phyloP scores from a whole-genome alignment of 2,113 vertebrate species.

The Gymnorhina tibicen region DNA sequence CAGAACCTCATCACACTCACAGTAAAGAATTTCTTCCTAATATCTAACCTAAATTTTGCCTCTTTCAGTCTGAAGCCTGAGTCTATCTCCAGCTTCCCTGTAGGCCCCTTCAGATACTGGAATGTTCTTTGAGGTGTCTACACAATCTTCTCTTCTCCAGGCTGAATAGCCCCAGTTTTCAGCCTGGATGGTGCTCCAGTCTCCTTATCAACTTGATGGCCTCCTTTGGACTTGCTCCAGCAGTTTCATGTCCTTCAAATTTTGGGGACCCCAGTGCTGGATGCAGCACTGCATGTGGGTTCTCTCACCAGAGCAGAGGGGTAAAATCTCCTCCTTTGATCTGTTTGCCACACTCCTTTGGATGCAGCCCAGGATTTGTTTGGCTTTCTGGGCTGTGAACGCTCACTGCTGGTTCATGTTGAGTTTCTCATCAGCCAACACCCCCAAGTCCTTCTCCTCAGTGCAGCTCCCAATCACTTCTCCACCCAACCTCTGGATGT shows the following conservation, averaged over 20 bases:
- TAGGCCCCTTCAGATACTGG: background rate
- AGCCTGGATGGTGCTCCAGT: background rate
- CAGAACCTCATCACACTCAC: background rate
- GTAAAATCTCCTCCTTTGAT: background rate
- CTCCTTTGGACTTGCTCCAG: background rate
- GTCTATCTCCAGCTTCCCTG: background rate
- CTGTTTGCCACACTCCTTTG: background rate
- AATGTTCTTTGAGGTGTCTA: background rate
- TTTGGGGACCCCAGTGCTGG: background rate
- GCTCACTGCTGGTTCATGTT: fast-evolving
- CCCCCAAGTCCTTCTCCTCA: background rate
- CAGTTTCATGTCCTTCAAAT: background rate
- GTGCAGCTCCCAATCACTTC: background rate
- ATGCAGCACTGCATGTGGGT: background rate
- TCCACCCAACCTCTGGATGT: background rate
- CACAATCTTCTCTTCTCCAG: background rate
- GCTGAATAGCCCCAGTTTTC: background rate
- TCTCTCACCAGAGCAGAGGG: background rate
- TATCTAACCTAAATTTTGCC: background rate
- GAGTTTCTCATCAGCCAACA: background rate
- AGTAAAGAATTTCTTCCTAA: background rate
- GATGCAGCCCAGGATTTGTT: background rate
- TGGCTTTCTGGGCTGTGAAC: background rate
- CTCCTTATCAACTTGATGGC: background rate
- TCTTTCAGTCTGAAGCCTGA: background rate